phyloP scores from a whole-genome alignment of 2,888 invertebrate species.

The Craniophora ligustri region DNA sequence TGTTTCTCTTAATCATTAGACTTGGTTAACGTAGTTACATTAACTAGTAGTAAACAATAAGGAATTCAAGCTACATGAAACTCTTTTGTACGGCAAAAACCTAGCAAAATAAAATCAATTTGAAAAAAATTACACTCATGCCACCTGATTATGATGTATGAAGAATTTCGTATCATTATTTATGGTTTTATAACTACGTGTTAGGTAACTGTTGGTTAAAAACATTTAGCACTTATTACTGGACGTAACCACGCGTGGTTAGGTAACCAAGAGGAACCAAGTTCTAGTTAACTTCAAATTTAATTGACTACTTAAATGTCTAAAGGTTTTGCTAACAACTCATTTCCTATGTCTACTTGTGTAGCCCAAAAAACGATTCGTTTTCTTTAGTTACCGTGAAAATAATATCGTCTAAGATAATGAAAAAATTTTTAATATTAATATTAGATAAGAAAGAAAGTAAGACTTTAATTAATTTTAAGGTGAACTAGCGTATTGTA shows the following conservation, averaged over 20 bases:
- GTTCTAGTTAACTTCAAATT: background rate
- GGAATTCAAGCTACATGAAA: background rate
- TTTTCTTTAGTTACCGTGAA: no score
- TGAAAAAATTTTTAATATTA: no score
- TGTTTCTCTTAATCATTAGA: no score
- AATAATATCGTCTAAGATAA: no score
- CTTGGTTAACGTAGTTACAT: no score
- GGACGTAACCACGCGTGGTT: conserved; percentile 24
- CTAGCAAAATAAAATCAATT: background rate
- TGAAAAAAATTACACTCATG: conserved; percentile 5
- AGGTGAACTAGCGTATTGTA: no score
- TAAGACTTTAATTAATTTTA: no score
- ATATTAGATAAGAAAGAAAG: no score
- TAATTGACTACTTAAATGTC: background rate
- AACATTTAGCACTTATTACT: conserved; percentile 40
- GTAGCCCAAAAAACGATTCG: no score
- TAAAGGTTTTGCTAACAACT: no score
- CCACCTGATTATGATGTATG: conserved; percentile 11
- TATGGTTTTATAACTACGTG: conserved; percentile 28
- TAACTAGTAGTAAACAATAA: no score
- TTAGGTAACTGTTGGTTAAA: conserved; percentile 23
- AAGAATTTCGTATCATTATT: conserved; percentile 22
- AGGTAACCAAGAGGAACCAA: conserved; percentile 17
- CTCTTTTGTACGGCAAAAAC: background rate
- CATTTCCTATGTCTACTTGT: no score